Evolutionary conservation across 2,888 invertebrate genomes (phyloP).

Genomic region (Desoria tigrina): DNA sequence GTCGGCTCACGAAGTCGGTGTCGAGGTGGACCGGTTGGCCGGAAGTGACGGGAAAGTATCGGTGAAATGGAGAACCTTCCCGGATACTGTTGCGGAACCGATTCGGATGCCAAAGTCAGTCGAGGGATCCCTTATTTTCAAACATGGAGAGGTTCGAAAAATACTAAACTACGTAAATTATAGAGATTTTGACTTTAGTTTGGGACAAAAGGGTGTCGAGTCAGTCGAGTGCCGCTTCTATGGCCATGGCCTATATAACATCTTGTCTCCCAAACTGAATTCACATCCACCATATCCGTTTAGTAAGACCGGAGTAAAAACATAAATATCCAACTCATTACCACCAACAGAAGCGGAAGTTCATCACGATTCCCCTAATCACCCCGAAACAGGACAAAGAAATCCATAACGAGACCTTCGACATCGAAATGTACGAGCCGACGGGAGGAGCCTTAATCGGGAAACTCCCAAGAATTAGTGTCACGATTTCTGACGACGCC

Average conservation of each 20-base stretch:
- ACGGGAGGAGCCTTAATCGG: conserved; percentile 60
- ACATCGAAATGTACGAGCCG: conserved; percentile 59
- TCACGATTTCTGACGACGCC: conserved; percentile 62
- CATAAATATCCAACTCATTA: too few species aligned
- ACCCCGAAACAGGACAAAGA: background rate
- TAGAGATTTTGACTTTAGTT: too few species aligned
- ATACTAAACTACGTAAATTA: too few species aligned
- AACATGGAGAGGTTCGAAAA: conserved; percentile 58
- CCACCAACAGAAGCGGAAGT: conserved; percentile 16
- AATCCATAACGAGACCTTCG: conserved; percentile 63
- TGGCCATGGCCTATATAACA: too few species aligned
- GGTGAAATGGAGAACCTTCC: conserved; percentile 61
- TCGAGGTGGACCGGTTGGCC: conserved; percentile 59
- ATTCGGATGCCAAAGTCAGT: background rate
- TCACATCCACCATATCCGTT: too few species aligned
- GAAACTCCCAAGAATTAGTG: conserved; percentile 58
- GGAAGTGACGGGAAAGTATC: conserved; percentile 62
- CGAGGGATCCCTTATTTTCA: conserved; percentile 58
- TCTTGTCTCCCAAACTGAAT: too few species aligned
- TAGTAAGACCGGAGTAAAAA: too few species aligned
- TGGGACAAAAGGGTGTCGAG: too few species aligned
- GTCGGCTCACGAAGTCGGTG: conserved; percentile 58
- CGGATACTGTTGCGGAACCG: conserved; percentile 59
- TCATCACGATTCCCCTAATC: conserved; percentile 15
- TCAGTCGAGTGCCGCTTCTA: too few species aligned